Base-by-base conservation (phyloP, 2,888 invertebrate species). In the Coleophora flavipennella region DNA sequence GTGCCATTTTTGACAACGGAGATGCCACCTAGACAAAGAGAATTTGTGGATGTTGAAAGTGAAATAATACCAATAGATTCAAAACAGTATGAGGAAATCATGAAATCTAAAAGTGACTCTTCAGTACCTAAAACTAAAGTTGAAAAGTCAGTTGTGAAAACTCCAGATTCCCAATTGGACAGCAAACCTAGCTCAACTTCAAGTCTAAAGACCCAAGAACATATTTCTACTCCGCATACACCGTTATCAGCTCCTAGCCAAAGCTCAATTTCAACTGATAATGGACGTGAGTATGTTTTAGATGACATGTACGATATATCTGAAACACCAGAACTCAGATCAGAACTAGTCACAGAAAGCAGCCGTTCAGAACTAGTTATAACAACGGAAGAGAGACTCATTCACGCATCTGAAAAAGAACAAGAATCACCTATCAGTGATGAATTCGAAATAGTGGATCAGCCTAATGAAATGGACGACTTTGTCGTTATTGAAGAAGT, bases 401-500 rank as follows among this genome's bases (percentile, higher is more conserved):
- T 85, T 29, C 85, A 86, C 13, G 81, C 61, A 8, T 73, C 70
- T 36, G 86, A 88, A 48, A 88, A 87, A 52, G 87, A 86, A 55
- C 87, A 88, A 46, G 91, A 92, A 51, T 94, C 94, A 0, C 93
- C 93, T 0, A 90, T 88, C 8, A 92, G 91, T 57, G 94, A 94
- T 65, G 94, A 94, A 14, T 95, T 95, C 67, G 95, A 95, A 85
- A 88, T 95, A 86, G 85, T 95, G 1, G 94, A 95, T 54, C 94
- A 93, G 61, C 94, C 94, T 1, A 93, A 93, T 59, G 89, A 94
- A 51, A 92, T 93, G 50, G 95, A 95, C 59, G 94, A 95, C 55
- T 94, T 94, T 61, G 93, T 95, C 0, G 93, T 94, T 0, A 92
- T 94, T 46, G 94, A 94, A 76, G 95, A 95, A 70, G 94, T 95